Evolutionary conservation across 2,888 invertebrate species (phyloP).

Genomic region (Platerodrilus igneus): DNA sequence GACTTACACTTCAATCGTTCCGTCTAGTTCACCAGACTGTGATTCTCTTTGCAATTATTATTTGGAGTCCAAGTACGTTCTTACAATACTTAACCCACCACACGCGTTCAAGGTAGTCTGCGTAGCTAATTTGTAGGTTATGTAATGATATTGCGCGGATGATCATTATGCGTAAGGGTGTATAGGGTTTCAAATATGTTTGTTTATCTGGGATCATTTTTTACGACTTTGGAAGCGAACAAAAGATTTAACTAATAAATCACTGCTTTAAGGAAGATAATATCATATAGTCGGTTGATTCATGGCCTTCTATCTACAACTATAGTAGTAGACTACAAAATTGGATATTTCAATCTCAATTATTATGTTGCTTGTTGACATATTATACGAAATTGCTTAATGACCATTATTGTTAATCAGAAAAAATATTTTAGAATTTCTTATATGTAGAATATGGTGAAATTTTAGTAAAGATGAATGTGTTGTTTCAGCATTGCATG

Average conservation of each 20-base stretch:
- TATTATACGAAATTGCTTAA: no score
- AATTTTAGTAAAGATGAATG: no score
- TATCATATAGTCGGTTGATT: conserved; percentile 13
- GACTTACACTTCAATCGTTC: conserved; percentile 28
- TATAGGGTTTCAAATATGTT: no score
- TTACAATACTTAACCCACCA: conserved; percentile 21
- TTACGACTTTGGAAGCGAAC: conserved; percentile 7
- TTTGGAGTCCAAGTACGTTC: conserved; percentile 18
- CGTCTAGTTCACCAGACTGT: conserved; percentile 22
- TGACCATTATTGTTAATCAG: no score
- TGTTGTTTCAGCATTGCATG: no score
- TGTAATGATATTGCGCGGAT: conserved; percentile 18
- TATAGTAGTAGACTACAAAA: conserved; percentile 7
- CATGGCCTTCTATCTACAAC: conserved; percentile 10
- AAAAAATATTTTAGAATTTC: no score
- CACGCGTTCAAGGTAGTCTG: conserved; percentile 31
- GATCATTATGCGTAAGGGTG: no score
- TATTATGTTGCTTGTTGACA: no score
- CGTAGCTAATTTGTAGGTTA: conserved; percentile 28
- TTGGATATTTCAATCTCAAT: conserved; percentile 5
- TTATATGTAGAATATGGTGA: no score
- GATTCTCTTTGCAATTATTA: conserved; percentile 11
- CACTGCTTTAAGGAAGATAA: conserved; percentile 12
- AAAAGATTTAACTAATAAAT: conserved; percentile 13
- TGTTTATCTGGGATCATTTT: no score